phyloP scores from a whole-genome alignment of 2,888 invertebrate species.

The Sericinus montela region DNA sequence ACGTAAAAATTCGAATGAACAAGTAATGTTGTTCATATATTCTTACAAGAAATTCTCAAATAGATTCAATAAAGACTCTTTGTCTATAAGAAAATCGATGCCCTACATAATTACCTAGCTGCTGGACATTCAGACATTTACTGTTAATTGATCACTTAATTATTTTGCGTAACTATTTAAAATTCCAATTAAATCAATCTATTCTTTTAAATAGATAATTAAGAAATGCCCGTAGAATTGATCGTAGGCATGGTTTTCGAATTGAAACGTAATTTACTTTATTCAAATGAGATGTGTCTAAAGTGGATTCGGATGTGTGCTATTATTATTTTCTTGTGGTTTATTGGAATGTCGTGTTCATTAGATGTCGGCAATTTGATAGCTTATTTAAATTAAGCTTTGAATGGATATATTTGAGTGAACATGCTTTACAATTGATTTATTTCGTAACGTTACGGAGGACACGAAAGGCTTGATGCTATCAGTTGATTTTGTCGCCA shows the following conservation, averaged over 20 bases:
- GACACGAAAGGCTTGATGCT: conserved; percentile 63
- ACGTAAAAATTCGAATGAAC: too few species aligned
- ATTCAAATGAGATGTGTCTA: conserved; percentile 71
- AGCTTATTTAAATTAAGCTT: conserved; percentile 67
- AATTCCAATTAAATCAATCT: conserved; percentile 69
- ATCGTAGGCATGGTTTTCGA: conserved; percentile 61
- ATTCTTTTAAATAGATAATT: conserved; percentile 73
- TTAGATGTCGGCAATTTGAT: conserved; percentile 55
- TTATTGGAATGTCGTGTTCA: conserved; percentile 72
- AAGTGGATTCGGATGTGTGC: conserved; percentile 69
- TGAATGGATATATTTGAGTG: conserved; percentile 42
- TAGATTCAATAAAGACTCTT: too few species aligned
- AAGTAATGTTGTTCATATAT: too few species aligned
- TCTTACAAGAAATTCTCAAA: too few species aligned
- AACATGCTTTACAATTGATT: conserved; percentile 52
- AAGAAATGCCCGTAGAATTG: conserved; percentile 69
- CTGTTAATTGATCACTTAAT: conserved; percentile 74
- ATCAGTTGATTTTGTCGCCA: conserved; percentile 72
- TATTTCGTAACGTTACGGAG: conserved; percentile 51
- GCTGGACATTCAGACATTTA: conserved; percentile 43
- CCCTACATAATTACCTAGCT: conserved; percentile 10
- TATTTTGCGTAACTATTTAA: conserved; percentile 70
- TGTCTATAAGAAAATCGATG: neutral
- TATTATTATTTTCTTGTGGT: conserved; percentile 73
- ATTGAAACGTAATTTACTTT: conserved; percentile 68